phyloP scores from a whole-genome alignment of 2,113 vertebrate genomes.

The Oophaga pumilio region DNA sequence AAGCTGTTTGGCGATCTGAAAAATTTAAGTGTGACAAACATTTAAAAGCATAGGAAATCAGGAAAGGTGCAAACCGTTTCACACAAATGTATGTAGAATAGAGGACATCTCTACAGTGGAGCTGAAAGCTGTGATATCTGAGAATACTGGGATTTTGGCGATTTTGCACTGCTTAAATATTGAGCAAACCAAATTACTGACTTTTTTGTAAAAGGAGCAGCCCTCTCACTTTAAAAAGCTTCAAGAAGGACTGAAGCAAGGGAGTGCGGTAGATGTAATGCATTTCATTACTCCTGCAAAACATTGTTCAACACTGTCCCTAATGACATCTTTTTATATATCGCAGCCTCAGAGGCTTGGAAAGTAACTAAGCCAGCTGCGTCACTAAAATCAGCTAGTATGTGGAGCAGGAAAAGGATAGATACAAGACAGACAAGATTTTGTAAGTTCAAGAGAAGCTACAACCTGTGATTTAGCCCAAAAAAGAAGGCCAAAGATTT shows the following conservation, averaged over 20 bases:
- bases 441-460: background rate
- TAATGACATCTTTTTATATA: conserved; percentile 30
- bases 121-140: no score
- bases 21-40: no score
- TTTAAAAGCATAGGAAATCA: no score
- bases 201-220: background rate
- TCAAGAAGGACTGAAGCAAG: background rate
- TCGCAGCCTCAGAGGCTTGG: background rate
- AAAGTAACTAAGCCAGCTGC: conserved; percentile 42
- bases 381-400: conserved; percentile 1
- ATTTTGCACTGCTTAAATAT: no score
- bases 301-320: conserved; percentile 32
- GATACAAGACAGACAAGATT: background rate
- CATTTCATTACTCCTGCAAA: conserved; percentile 41
- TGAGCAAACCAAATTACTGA: background rate
- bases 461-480: no score
- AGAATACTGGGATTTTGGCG: no score
- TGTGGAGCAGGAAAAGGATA: conserved; percentile 9
- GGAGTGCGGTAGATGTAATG: background rate
- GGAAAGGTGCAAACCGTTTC: no score
- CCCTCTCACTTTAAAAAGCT: background rate
- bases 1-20: no score
- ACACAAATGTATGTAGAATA: no score
- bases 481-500: no score
- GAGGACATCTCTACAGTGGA: no score